These are phyloP conservation scores for Parazoanthus darwini DNA, from an alignment of 92 coral and sea anemone species.

Conservation along the genomic window DNA sequence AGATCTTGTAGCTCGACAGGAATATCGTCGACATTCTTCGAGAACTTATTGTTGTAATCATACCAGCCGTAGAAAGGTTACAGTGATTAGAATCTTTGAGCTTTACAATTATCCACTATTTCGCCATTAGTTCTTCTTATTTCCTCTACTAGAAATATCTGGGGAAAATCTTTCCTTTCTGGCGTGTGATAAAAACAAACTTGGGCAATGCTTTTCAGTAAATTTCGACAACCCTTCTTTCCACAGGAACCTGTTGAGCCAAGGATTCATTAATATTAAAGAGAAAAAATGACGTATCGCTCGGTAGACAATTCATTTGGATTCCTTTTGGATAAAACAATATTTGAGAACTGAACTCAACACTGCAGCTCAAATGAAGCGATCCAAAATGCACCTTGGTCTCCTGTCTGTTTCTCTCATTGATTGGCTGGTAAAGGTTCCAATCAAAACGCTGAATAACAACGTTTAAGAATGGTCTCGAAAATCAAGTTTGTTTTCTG, in stretches of 20 bases:
- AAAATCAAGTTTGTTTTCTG: neutral
- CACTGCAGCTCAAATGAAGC: neutral
- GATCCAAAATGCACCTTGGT: neutral
- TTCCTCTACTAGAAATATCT: neutral
- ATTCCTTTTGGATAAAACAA: constrained; percentile 45
- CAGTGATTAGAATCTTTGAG: constrained; percentile 2
- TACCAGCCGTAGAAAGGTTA: constrained; percentile 8
- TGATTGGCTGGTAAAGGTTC: neutral
- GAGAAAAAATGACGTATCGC: constrained; percentile 29
- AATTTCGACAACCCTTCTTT: constrained; percentile 5
- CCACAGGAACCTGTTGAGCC: constrained; percentile 26
- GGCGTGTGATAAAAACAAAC: neutral
- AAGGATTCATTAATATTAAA: constrained; percentile 27
- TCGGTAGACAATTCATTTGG: constrained; percentile 9
- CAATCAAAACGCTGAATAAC: neutral
- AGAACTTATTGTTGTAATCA: constrained; percentile 21
- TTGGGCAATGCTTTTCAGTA: neutral
- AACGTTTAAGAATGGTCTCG: neutral
- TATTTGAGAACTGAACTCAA: neutral
- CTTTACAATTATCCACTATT: neutral
- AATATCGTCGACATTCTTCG: constrained; percentile 17
- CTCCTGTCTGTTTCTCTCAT: neutral
- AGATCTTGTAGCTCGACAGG: neutral
- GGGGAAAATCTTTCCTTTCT: neutral
- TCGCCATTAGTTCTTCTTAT: constrained; percentile 13